Conservation (phyloP, 2,888 invertebrate species). For the Philhelius pedissequus region DNA sequence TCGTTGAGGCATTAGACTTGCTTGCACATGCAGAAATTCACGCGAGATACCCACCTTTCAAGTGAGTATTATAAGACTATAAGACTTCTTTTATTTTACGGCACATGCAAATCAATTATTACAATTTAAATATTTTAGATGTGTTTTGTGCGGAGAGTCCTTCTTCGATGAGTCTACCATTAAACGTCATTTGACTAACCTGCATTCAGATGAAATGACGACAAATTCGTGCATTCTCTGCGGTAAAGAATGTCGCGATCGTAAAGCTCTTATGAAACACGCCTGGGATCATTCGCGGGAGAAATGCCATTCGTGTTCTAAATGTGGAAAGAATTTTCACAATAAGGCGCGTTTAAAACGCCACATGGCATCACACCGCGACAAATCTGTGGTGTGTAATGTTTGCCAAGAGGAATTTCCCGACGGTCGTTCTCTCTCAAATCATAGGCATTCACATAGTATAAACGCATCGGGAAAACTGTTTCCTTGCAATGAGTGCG, state of each 20-base stretch:
- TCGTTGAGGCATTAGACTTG: slow-evolving; percentile 87
- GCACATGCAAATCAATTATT: neutral
- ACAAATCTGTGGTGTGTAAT: slow-evolving; percentile 85
- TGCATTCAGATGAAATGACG: slow-evolving; percentile 82
- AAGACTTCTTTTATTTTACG: no score
- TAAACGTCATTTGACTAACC: slow-evolving; percentile 82
- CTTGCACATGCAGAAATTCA: slow-evolving; percentile 90
- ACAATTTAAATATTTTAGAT: slow-evolving; percentile 75
- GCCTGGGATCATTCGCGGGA: slow-evolving; percentile 85
- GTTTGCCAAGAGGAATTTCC: slow-evolving; percentile 86
- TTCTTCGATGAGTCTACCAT: slow-evolving; percentile 83
- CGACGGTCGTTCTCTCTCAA: slow-evolving; percentile 84
- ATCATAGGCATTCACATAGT: slow-evolving; percentile 84
- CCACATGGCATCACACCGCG: slow-evolving; percentile 86
- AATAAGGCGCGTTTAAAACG: slow-evolving; percentile 84
- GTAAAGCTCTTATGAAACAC: slow-evolving; percentile 84
- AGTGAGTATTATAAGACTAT: slow-evolving; percentile 72
- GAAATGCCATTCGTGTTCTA: slow-evolving; percentile 83
- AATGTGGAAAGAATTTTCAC: slow-evolving; percentile 86
- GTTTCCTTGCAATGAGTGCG: slow-evolving; percentile 90
- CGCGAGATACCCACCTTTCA: slow-evolving; percentile 82
- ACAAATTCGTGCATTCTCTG: slow-evolving; percentile 84
- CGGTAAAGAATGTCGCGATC: slow-evolving; percentile 85
- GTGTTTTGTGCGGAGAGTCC: slow-evolving; percentile 84
- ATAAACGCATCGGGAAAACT: slow-evolving; percentile 81